Evolutionary conservation across 2,797 vertebrate species (phyloP), one percentile per base, ranked within the genome.

Genomic region (Eulemur mongoz): DNA sequence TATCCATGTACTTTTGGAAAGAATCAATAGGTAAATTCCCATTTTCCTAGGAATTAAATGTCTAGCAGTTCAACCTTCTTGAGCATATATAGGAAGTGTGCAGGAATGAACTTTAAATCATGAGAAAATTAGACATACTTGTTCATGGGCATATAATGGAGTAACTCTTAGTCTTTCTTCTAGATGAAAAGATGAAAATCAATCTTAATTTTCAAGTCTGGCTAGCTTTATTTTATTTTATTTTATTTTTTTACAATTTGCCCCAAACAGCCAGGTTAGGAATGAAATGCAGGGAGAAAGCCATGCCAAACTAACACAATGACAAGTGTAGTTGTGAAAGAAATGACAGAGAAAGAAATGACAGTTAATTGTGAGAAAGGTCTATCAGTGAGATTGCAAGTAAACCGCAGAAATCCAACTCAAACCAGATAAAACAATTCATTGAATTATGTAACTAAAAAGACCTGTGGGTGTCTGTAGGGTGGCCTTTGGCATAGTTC

Each of bases 151-250:
- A 40, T 65, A 65, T 67, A 72, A 50, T 18, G 69, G 32, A 90
- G 3, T 79, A 48, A 89, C 7, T 61, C 17, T 50, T 30, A 76
- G 32, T 32, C 5, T 86, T 81, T 76, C 15, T 81, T 35, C 32
- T 65, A 48, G 32, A 79, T 30, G 0, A 95, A 95, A 83, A 45
- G 32, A 79, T 35, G 0, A 95, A 95, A 83, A 45, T 52, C 35
- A 75, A 65, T 10, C 13, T 92, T 93, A 40, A 78, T 95, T 95
- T 94, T 89, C 38, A 92, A 57, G 38, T 85, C 85, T 88, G n/a
- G 22, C 13, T 20, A 78, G 45, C 27, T 13, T 86, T 84, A n/a
- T 45, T 23, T 25, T 23, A 40, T 78, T 13, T 30, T 30, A 30
- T 50, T 50, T 50, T 50, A 9, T 54, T 54, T 78, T 23, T 35